A percentile compares a stretch with the other conserved stretches of the same genome.
These are phyloP conservation scores for Palloptera scutellata DNA, from an alignment of 2,888 invertebrate genomes.

Conservation along the genomic window DNA sequence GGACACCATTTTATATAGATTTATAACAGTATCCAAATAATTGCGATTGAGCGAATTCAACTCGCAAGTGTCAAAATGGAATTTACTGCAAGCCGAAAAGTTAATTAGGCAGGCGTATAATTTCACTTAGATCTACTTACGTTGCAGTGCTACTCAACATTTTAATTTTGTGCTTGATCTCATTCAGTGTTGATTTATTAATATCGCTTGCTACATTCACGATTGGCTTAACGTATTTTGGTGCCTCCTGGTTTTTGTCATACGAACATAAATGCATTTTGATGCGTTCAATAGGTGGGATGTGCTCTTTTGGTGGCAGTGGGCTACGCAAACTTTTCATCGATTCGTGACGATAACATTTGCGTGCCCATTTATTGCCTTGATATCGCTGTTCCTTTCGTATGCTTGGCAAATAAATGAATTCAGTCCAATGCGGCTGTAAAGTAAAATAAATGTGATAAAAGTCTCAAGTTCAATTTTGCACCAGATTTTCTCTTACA, in stretches of 20 bases:
- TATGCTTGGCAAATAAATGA: constrained; percentile 69
- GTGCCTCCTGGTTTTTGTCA: constrained; percentile 70
- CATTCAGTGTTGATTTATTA: constrained; percentile 52
- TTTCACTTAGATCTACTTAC: constrained; percentile 51
- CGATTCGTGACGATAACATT: constrained; percentile 64
- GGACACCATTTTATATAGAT: constrained; percentile 68
- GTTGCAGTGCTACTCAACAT: constrained; percentile 65
- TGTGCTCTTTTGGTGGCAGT: constrained; percentile 48
- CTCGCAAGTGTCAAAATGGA: constrained; percentile 70
- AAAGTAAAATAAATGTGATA: constrained; percentile 23
- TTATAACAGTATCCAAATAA: constrained; percentile 67
- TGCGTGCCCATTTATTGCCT: constrained; percentile 68
- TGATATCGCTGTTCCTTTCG: constrained; percentile 67
- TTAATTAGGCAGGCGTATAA: background rate
- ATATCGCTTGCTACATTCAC: constrained; percentile 42
- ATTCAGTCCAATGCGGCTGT: constrained; percentile 74
- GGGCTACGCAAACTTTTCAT: constrained; percentile 44
- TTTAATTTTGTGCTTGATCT: constrained; percentile 57
- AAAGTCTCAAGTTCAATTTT: background rate
- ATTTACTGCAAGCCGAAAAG: constrained; percentile 64
- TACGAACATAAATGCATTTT: constrained; percentile 71
- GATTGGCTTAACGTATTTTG: constrained; percentile 56
- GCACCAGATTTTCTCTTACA: constrained; percentile 58
- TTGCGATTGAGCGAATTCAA: constrained; percentile 73
- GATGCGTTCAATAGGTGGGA: constrained; percentile 68